phyloP scores from a whole-genome alignment of 1,140 invertebrate genomes.

The Adoxophyes honmai region DNA sequence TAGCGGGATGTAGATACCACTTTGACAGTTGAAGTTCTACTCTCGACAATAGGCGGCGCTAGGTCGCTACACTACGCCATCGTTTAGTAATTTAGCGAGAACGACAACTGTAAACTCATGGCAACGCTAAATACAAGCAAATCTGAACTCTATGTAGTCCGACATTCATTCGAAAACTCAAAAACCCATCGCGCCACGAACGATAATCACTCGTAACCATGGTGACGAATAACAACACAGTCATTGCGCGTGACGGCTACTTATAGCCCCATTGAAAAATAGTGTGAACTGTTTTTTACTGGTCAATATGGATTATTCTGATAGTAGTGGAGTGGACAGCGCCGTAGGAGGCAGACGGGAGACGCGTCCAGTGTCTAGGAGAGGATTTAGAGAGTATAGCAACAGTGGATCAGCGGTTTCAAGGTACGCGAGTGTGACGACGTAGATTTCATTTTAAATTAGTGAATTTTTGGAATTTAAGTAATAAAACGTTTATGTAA shows the following conservation, averaged over 20 bases:
- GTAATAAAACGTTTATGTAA: too few species aligned
- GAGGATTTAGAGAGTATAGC: slow-evolving; percentile 54
- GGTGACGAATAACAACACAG: slow-evolving; percentile 52
- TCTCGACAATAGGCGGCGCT: too few species aligned
- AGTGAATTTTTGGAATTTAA: too few species aligned
- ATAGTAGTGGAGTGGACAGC: slow-evolving; percentile 38
- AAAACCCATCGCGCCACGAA: too few species aligned
- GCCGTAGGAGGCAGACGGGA: slow-evolving; percentile 36
- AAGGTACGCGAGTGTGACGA: slow-evolving; percentile 40
- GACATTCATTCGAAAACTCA: too few species aligned
- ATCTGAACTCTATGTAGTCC: too few species aligned
- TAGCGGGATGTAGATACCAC: too few species aligned
- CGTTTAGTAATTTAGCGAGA: too few species aligned
- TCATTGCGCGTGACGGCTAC: slow-evolving; percentile 48
- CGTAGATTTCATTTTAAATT: not conserved
- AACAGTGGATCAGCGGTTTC: slow-evolving; percentile 44
- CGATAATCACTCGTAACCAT: slow-evolving; percentile 47
- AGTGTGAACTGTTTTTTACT: slow-evolving; percentile 23
- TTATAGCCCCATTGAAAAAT: slow-evolving; percentile 37
- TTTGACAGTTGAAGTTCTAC: too few species aligned
- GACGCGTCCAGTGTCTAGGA: slow-evolving; percentile 54
- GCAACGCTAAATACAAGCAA: too few species aligned
- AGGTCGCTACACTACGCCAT: too few species aligned
- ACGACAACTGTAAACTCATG: too few species aligned
- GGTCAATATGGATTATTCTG: slow-evolving; percentile 62